Percentiles rank a stretch among this genome's conserved stretches.
Conservation (phyloP, 1,140 invertebrate species). For the Danaus melanippus region DNA sequence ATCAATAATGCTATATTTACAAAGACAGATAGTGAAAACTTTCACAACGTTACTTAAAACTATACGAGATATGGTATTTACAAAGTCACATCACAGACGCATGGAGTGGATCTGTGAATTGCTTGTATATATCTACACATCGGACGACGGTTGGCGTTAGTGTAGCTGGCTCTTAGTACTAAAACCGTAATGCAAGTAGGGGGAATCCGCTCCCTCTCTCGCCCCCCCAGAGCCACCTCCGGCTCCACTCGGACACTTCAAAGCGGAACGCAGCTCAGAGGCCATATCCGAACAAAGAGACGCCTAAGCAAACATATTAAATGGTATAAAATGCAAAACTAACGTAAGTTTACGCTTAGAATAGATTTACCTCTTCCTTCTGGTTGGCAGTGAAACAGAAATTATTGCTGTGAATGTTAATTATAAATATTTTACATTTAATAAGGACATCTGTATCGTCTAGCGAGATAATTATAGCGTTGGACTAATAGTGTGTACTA, state of each 20-base stretch:
- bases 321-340: constrained; percentile 19
- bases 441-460: too few relatives aligned
- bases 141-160: constrained; percentile 62
- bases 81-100: too few relatives aligned
- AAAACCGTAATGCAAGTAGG: constrained; percentile 76
- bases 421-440: too few relatives aligned
- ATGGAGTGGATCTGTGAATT: too few relatives aligned
- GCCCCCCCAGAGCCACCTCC: constrained; percentile 42
- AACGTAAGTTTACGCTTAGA: constrained; percentile 23
- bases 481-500: too few relatives aligned
- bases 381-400: constrained; percentile 31
- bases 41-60: constrained; percentile 14
- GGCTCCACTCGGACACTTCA: constrained; percentile 76
- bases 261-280: constrained; percentile 78
- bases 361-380: constrained; percentile 58
- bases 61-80: too few relatives aligned
- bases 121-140: constrained; percentile 41
- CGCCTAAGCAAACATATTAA: constrained; percentile 64
- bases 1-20: constrained; percentile 19
- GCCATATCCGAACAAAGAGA: constrained; percentile 80
- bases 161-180: constrained; percentile 74
- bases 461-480: too few relatives aligned
- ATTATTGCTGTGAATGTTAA: constrained; percentile 2
- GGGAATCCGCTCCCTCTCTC: constrained; percentile 63
- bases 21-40: constrained; percentile 14